Conservation (phyloP, 2,113 vertebrate genomes). For the Peromyscus maniculatus region DNA sequence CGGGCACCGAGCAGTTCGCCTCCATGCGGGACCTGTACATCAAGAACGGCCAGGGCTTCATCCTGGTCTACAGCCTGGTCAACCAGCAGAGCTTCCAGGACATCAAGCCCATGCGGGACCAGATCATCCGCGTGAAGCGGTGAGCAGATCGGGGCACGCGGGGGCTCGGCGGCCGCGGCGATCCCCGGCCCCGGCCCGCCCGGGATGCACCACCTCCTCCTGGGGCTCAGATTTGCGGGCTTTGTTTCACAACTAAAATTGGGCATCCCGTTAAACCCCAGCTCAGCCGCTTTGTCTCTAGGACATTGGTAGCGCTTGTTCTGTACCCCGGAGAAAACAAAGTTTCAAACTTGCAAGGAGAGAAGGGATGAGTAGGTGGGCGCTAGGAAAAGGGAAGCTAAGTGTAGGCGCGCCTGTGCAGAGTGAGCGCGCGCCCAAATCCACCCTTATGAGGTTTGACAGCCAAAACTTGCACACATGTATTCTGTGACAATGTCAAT, state of each 20-base stretch:
- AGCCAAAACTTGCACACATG: conserved; percentile 9
- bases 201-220: neutral
- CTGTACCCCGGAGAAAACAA: conserved; percentile 57
- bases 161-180: neutral
- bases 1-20: conserved; percentile 97
- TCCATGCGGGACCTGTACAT: conserved; percentile 99
- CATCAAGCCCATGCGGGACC: conserved; percentile 97
- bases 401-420: neutral
- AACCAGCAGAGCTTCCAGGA: conserved; percentile 99
- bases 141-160: conserved; percentile 78
- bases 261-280: conserved; percentile 41
- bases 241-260: conserved; percentile 76
- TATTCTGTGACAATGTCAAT: conserved; percentile 13
- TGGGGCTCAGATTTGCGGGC: conserved; percentile 25
- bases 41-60: conserved; percentile 98
- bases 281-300: conserved; percentile 74
- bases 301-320: neutral
- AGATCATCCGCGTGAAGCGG: conserved; percentile 99
- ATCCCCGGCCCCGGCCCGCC: neutral
- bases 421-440: neutral
- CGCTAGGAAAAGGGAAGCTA: neutral
- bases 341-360: conserved; percentile 77
- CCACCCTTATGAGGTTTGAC: conserved; percentile 34
- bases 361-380: neutral
- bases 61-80: conserved; percentile 96